These are phyloP conservation scores for Caenorhabditis uteleia DNA, from an alignment of 2,888 invertebrate genomes.

Conservation along the genomic window DNA sequence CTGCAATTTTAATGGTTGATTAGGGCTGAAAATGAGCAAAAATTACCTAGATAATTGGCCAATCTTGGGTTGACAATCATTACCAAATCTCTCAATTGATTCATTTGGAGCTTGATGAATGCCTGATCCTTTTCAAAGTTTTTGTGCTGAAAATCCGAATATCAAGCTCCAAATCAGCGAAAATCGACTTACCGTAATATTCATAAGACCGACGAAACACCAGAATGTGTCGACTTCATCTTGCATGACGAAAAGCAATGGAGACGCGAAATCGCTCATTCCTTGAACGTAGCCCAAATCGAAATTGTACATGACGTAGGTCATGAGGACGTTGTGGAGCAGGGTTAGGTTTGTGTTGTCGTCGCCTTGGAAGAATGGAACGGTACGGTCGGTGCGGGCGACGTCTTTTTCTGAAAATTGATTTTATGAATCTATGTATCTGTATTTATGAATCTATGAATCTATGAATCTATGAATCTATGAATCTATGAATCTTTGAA, in stretches of 20 bases:
- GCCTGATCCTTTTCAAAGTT: slow-evolving; percentile 97
- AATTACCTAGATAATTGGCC: slow-evolving; percentile 80
- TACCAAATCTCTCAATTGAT: slow-evolving; percentile 83
- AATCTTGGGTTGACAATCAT: slow-evolving; percentile 84
- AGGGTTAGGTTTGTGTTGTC: slow-evolving; percentile 85
- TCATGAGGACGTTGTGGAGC: slow-evolving; percentile 91
- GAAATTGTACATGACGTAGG: slow-evolving; percentile 98
- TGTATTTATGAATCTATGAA: too few relatives aligned
- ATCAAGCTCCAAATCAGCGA: not conserved
- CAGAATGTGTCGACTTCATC: slow-evolving; percentile 97
- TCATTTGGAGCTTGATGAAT: slow-evolving; percentile 90
- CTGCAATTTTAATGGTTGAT: slow-evolving; percentile 64
- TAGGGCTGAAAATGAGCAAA: slow-evolving; percentile 1
- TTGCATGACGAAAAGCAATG: slow-evolving; percentile 85
- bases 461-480: too few relatives aligned
- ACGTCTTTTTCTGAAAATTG: slow-evolving; percentile 86
- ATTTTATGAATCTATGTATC: not conserved
- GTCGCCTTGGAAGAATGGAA: slow-evolving; percentile 90
- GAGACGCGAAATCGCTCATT: slow-evolving; percentile 95
- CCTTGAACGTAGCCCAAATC: slow-evolving; percentile 89
- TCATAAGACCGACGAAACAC: slow-evolving; percentile 98
- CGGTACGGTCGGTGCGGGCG: slow-evolving; percentile 88
- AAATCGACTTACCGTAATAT: slow-evolving; percentile 79
- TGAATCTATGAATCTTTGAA: too few relatives aligned
- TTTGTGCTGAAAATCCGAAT: slow-evolving; percentile 75